Conservation (phyloP, 2,888 invertebrate species). For the Eucriotettix oculatus region DNA sequence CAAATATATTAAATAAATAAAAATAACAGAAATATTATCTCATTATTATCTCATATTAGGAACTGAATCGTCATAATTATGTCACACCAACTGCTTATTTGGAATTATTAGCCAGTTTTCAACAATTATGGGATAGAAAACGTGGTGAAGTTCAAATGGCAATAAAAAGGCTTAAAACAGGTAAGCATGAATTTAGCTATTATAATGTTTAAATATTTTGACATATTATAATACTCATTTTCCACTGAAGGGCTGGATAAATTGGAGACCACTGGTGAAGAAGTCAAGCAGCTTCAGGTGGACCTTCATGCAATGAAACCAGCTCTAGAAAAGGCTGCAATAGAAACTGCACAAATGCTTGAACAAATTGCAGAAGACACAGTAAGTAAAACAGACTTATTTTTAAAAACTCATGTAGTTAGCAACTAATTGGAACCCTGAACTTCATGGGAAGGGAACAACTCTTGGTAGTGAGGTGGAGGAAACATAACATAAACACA, state of each 20-base stretch:
- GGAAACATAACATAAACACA: too few relatives aligned
- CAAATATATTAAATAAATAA: too few relatives aligned
- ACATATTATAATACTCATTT: not conserved
- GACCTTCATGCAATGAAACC: slow-evolving; percentile 71
- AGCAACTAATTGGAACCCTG: too few relatives aligned
- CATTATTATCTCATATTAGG: slow-evolving; percentile 17
- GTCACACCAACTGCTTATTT: slow-evolving; percentile 82
- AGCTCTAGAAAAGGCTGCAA: slow-evolving; percentile 57
- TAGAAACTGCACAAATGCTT: slow-evolving; percentile 64
- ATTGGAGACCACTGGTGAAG: slow-evolving; percentile 62
- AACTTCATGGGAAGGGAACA: too few relatives aligned
- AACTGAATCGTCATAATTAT: slow-evolving; percentile 58
- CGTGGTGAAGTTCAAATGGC: slow-evolving; percentile 36
- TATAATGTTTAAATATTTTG: not conserved
- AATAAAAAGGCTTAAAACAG: slow-evolving; percentile 40
- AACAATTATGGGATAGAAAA: slow-evolving; percentile 53
- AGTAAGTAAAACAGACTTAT: slow-evolving; percentile 25
- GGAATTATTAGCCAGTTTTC: slow-evolving; percentile 66
- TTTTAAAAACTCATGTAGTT: too few relatives aligned
- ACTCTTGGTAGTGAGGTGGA: too few relatives aligned
- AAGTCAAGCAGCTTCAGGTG: slow-evolving; percentile 60
- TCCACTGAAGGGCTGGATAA: slow-evolving; percentile 51
- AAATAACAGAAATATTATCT: too few relatives aligned
- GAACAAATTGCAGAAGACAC: slow-evolving; percentile 58
- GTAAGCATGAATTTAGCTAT: slow-evolving; percentile 21